Base-by-base conservation (phyloP, 2,888 invertebrate species). In the Cephonodes hylas region DNA sequence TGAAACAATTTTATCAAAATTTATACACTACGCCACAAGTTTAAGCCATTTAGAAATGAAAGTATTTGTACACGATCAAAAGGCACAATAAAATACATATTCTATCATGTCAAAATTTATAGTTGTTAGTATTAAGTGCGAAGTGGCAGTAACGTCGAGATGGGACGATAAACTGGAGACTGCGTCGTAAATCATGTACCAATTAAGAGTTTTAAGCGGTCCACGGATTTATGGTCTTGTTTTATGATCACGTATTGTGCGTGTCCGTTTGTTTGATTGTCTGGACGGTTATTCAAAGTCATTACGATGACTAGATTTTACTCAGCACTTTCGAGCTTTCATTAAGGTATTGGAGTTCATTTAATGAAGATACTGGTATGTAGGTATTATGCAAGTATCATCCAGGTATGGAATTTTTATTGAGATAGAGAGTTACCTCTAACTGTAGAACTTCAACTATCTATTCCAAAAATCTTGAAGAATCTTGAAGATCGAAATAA, bases 191-290 rank as follows among this genome's bases (percentile, higher is more conserved):
- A 70, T 72, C 72, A 68, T 64, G 62, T 8, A 7, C 66, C 69
- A 70, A 72, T 72, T 70, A 72, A 67, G 66, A 53, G 62, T 64
- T 68, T 66, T 68, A 66, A 69, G 68, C 66, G 66, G 68, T 64
- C 57, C 18, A 10, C 56, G 66, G 69, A 70, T 69, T 72, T 72
- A 67, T 72, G 46, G 38, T 13, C 10, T 13, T 48, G 48, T 53
- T 48, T 60, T 48, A 60, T 23, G 38, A 60, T 38, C 25, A 48
- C 22, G 38, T 48, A 48, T 53, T 60, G 38, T 48, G 38, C 48
- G 53, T 53, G 48, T 48, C 25, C 25, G 44, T 20, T 6, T 27
- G 48, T 15, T 38, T n/a, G n/a, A 10, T 38, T n/a, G 53, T 53
- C 53, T 48, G 18, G 53, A 53, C 38, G 38, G n/a, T n/a, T n/a